These are phyloP conservation scores for Deroptyus accipitrinus DNA, from an alignment of 2,113 vertebrate genomes.

Conservation along the genomic window DNA sequence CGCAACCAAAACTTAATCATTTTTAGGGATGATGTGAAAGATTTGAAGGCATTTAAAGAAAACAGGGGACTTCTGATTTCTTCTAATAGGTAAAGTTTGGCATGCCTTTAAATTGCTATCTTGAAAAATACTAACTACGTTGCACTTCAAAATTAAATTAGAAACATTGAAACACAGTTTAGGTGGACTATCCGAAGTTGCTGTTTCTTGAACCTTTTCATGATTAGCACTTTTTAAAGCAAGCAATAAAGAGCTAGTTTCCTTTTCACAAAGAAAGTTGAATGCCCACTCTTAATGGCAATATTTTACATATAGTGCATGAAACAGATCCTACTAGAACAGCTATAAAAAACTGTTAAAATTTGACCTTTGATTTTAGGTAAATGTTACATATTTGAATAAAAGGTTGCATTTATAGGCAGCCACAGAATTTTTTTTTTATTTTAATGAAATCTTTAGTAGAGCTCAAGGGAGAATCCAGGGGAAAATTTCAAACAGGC, in stretches of 20 bases:
- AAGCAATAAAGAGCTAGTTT: background rate
- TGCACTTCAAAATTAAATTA: background rate
- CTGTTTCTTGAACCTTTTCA: background rate
- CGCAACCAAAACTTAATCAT: background rate
- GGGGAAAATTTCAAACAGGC: constrained; percentile 30
- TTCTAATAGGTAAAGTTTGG: background rate
- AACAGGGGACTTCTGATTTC: background rate
- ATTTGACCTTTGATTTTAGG: constrained; percentile 46
- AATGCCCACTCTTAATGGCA: background rate
- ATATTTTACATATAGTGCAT: background rate
- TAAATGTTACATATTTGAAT: constrained; percentile 42
- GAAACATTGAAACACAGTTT: background rate
- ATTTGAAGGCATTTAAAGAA: background rate
- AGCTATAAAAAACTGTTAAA: constrained; percentile 26
- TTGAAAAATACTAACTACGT: background rate
- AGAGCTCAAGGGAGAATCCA: background rate
- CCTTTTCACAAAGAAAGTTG: background rate
- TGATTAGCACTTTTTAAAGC: background rate
- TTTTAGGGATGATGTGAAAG: background rate
- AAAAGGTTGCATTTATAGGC: constrained; percentile 40
- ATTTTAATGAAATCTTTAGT: constrained; percentile 4
- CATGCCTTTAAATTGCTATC: background rate
- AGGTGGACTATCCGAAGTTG: background rate
- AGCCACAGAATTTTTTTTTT: background rate
- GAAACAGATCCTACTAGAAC: background rate